phyloP scores from a whole-genome alignment of 2,113 vertebrate genomes.

The Melospiza melodia region DNA sequence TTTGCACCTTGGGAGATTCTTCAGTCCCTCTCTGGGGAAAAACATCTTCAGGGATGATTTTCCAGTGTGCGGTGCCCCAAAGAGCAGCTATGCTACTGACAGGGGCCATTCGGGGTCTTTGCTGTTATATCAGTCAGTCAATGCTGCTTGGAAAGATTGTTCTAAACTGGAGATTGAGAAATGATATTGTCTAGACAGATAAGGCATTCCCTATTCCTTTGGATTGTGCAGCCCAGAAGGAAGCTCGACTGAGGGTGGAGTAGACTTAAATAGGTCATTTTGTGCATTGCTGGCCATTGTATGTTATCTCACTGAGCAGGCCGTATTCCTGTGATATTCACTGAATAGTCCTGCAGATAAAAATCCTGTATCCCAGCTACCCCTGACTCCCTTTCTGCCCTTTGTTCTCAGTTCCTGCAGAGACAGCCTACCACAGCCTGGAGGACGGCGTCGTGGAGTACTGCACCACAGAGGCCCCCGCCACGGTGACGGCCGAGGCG shows the following conservation, averaged over 20 bases:
- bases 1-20: background rate
- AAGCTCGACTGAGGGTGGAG: constrained; percentile 35
- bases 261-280: constrained; percentile 11
- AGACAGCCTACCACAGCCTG: constrained; percentile 89
- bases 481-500: constrained; percentile 76
- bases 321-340: background rate
- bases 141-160: background rate
- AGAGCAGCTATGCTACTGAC: background rate
- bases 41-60: background rate
- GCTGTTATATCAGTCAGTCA: background rate
- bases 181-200: background rate
- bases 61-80: background rate
- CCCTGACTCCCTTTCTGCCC: constrained; percentile 28
- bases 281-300: constrained; percentile 6
- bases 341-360: constrained; percentile 45
- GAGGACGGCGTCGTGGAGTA: constrained; percentile 95
- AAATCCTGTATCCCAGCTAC: background rate
- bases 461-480: constrained; percentile 87
- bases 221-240: background rate
- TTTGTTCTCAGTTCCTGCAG: constrained; percentile 77
- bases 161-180: background rate
- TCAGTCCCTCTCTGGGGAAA: background rate
- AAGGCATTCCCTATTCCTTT: background rate
- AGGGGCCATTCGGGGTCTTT: background rate
- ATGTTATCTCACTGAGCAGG: constrained; percentile 53